Percentiles rank a stretch among this genome's conserved stretches.
Evolutionary conservation across 2,888 invertebrate species (phyloP).

Genomic region (Gastrophysa polygoni): DNA sequence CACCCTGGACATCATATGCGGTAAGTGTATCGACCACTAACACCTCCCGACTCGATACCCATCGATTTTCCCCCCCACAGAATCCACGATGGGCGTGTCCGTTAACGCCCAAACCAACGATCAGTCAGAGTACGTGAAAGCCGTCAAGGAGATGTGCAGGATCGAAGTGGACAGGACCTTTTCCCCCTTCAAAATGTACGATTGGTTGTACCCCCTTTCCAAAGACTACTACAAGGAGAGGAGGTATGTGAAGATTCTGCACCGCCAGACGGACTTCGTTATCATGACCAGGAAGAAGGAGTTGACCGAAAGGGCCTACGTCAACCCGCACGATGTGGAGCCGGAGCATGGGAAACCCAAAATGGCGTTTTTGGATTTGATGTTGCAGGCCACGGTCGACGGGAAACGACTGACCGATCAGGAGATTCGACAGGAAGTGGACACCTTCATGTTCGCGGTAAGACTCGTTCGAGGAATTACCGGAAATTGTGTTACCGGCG

Average conservation of each 20-base stretch:
- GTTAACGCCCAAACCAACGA: conserved; percentile 73
- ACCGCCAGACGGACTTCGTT: conserved; percentile 63
- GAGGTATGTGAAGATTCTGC: conserved; percentile 54
- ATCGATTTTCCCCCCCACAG: conserved; percentile 59
- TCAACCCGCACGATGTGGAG: conserved; percentile 13
- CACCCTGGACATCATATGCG: conserved; percentile 68
- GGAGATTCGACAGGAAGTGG: conserved; percentile 71
- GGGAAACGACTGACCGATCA: conserved; percentile 64
- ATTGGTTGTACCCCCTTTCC: conserved; percentile 61
- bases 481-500: too few species aligned
- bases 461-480: too few species aligned
- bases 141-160: conserved; percentile 64
- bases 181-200: conserved; percentile 61
- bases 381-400: conserved; percentile 63
- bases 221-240: conserved; percentile 65
- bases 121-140: conserved; percentile 73
- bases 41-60: background rate
- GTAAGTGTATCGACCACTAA: conserved; percentile 51
- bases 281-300: conserved; percentile 50
- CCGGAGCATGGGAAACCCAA: too few species aligned
- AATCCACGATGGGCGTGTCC: conserved; percentile 83
- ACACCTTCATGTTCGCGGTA: conserved; percentile 77
- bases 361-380: conserved; percentile 71
- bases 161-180: conserved; percentile 48
- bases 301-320: conserved; percentile 8